Evolutionary conservation across 2,113 vertebrate genomes (phyloP).

Genomic region (Protobothrops flavoviridis): DNA sequence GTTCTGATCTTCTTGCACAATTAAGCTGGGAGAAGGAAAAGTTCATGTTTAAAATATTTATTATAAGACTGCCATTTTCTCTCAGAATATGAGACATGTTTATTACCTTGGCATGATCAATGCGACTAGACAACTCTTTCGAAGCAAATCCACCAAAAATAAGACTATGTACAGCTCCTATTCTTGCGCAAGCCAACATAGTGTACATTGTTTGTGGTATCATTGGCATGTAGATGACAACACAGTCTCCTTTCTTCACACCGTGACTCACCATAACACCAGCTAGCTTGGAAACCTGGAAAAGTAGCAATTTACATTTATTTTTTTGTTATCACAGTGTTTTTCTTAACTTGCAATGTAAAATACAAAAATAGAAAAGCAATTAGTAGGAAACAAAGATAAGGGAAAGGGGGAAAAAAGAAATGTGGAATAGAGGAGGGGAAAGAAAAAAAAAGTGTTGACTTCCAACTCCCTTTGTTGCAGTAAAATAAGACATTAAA

Average conservation of each 20-base stretch:
- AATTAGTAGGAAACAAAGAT: no score
- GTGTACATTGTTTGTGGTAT: constrained; percentile 91
- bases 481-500: no score
- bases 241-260: constrained; percentile 85
- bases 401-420: no score
- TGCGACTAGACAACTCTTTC: constrained; percentile 88
- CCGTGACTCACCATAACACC: constrained; percentile 85
- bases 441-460: no score
- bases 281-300: constrained; percentile 90
- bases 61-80: background rate
- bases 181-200: constrained; percentile 93
- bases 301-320: constrained; percentile 27
- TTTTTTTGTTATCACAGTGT: background rate
- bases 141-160: constrained; percentile 98
- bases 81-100: background rate
- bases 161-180: constrained; percentile 94
- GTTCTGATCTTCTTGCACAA: background rate
- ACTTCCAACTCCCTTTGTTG: no score
- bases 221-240: constrained; percentile 99
- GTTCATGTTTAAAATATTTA: background rate
- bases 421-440: no score
- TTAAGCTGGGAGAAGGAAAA: background rate
- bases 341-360: no score
- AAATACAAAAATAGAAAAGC: no score
- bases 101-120: constrained; percentile 91